Evolutionary conservation across 2,797 vertebrate species (phyloP).

Genomic region (Serranus cabrilla): DNA sequence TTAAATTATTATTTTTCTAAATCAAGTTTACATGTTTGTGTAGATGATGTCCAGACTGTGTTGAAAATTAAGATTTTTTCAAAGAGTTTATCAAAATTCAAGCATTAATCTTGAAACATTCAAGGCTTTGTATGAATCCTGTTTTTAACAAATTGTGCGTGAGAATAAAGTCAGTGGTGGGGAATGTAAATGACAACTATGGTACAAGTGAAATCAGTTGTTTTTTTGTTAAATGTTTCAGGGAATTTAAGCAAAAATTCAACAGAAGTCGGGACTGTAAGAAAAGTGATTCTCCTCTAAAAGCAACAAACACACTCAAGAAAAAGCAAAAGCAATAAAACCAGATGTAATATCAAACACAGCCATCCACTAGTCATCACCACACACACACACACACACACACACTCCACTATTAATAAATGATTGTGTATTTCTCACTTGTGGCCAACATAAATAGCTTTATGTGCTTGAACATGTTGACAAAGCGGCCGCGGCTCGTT

Average conservation of each 20-base stretch:
- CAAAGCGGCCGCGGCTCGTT: constrained; percentile 83
- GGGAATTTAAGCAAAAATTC: neutral
- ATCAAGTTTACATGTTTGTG: too few relatives aligned
- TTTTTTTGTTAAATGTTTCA: neutral
- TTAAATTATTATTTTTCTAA: too few relatives aligned
- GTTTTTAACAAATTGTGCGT: too few relatives aligned
- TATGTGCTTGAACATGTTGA: constrained; percentile 82
- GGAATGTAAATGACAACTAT: too few relatives aligned
- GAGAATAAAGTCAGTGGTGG: too few relatives aligned
- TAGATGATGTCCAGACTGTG: too few relatives aligned
- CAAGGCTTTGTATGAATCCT: too few relatives aligned
- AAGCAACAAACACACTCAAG: constrained; percentile 14
- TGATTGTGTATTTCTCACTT: constrained; percentile 79
- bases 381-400: constrained; percentile 32
- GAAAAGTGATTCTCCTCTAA: neutral
- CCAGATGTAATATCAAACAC: constrained; percentile 31
- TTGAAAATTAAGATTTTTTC: too few relatives aligned
- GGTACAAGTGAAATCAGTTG: neutral
- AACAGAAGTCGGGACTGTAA: neutral
- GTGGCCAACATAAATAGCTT: constrained; percentile 83
- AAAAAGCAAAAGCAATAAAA: constrained; percentile 28
- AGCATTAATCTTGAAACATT: too few relatives aligned
- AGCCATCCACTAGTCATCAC: constrained; percentile 8
- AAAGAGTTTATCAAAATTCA: too few relatives aligned
- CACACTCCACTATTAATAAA: constrained; percentile 59